Percentiles rank a stretch among this genome's conserved stretches.
Evolutionary conservation across 2,888 invertebrate species (phyloP).

Genomic region (Caenorhabditis drosophilae): DNA sequence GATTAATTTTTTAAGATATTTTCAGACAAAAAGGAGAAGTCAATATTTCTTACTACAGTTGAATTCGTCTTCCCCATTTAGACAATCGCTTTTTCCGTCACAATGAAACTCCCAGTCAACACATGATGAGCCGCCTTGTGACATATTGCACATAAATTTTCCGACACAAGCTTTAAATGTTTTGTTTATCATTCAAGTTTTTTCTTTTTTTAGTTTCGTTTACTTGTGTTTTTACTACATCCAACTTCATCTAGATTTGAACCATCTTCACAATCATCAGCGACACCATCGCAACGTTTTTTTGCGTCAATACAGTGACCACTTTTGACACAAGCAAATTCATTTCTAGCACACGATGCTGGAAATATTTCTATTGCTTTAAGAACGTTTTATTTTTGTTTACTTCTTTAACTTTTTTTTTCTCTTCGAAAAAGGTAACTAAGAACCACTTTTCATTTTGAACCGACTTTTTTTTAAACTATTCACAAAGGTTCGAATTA

Average conservation of each 20-base stretch:
- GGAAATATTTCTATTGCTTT: constrained; percentile 7
- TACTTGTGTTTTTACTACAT: constrained; percentile 62
- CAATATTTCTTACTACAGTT: constrained; percentile 58
- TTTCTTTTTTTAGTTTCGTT: neutral
- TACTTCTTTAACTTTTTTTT: too few relatives aligned
- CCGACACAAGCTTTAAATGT: constrained; percentile 63
- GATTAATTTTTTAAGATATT: neutral
- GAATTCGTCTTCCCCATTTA: constrained; percentile 64
- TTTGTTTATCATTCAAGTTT: neutral
- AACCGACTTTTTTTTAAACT: too few relatives aligned
- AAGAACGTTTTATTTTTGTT: too few relatives aligned
- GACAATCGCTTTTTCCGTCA: constrained; percentile 62
- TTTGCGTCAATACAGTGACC: constrained; percentile 59
- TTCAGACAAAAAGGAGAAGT: neutral
- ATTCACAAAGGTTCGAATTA: too few relatives aligned
- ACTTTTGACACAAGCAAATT: constrained; percentile 66
- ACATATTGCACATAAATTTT: constrained; percentile 62
- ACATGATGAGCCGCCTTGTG: constrained; percentile 54
- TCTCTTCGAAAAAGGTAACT: neutral
- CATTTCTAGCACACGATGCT: constrained; percentile 62
- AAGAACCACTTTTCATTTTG: too few relatives aligned
- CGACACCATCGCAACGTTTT: constrained; percentile 64
- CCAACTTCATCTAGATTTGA: constrained; percentile 67
- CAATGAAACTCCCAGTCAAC: constrained; percentile 59
- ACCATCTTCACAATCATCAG: constrained; percentile 66